phyloP scores from a whole-genome alignment of 2,888 invertebrate species.

The Tipula confusa region DNA sequence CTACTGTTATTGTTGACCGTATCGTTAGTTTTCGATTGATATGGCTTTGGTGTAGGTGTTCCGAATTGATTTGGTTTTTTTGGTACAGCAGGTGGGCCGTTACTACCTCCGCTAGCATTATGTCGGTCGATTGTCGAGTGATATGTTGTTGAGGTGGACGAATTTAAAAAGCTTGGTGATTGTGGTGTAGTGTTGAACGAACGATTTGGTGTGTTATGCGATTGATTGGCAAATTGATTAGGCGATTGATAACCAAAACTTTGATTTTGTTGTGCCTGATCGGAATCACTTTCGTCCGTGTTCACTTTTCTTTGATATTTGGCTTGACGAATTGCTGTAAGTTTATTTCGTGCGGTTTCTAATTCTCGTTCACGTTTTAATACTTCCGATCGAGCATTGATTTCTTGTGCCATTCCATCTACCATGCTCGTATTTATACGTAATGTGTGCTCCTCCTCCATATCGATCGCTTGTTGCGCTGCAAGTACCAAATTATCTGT shows the following conservation, averaged over 20 bases:
- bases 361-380: constrained; percentile 90
- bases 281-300: constrained; percentile 57
- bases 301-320: constrained; percentile 69
- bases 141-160: constrained; percentile 28
- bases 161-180: constrained; percentile 33
- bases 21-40: constrained; percentile 38
- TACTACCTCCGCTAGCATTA: background rate
- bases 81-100: background rate
- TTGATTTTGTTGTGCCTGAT: constrained; percentile 35
- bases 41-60: constrained; percentile 49
- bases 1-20: constrained; percentile 37
- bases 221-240: constrained; percentile 28
- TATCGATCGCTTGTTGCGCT: constrained; percentile 86
- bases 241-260: constrained; percentile 43
- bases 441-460: constrained; percentile 86
- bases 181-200: constrained; percentile 35
- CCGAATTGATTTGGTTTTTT: constrained; percentile 40
- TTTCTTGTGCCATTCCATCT: constrained; percentile 94
- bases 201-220: constrained; percentile 33
- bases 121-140: constrained; percentile 5
- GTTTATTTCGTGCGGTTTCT: constrained; percentile 83
- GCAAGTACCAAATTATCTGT: constrained; percentile 96
- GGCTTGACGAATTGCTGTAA: constrained; percentile 88
- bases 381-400: constrained; percentile 85
- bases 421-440: constrained; percentile 92